Conservation (phyloP, 2,888 invertebrate genomes). For the Pharmacophagus antenor region DNA sequence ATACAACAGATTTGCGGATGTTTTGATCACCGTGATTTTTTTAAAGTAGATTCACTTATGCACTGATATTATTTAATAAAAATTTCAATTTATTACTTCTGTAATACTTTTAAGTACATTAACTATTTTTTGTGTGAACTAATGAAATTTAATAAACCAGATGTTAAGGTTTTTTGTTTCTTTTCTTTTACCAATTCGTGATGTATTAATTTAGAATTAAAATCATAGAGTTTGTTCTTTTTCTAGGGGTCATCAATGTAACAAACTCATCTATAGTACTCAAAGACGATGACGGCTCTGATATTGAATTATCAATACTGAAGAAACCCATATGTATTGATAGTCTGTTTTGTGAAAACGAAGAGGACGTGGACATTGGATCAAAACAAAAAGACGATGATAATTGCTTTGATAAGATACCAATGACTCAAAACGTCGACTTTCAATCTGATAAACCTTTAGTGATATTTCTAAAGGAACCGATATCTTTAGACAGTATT, state of each 20-base stretch:
- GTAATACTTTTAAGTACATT: not conserved
- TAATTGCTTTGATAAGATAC: constrained; percentile 13
- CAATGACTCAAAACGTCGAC: constrained; percentile 2
- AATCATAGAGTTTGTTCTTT: constrained; percentile 18
- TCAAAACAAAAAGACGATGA: constrained; percentile 2
- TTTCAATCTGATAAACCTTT: constrained; percentile 27
- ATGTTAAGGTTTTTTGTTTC: not conserved
- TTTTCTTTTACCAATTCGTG: not conserved
- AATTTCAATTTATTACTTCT: not conserved
- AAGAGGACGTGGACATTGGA: constrained; percentile 34
- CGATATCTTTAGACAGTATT: constrained; percentile 48
- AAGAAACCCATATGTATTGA: constrained; percentile 53
- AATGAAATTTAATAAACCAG: not conserved
- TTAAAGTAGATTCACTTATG: not conserved
- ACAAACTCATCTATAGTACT: constrained; percentile 52
- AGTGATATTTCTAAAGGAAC: constrained; percentile 48
- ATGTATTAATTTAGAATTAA: not conserved
- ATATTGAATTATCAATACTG: constrained; percentile 51
- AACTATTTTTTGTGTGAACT: not conserved
- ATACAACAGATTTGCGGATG: too few species aligned
- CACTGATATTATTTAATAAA: not conserved
- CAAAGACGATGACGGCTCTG: constrained; percentile 53
- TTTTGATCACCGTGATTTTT: not conserved
- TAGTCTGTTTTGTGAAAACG: constrained; percentile 43
- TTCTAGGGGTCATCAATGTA: constrained; percentile 62